Conservation (phyloP, 2,113 vertebrate genomes). For the Eonycteris spelaea region DNA sequence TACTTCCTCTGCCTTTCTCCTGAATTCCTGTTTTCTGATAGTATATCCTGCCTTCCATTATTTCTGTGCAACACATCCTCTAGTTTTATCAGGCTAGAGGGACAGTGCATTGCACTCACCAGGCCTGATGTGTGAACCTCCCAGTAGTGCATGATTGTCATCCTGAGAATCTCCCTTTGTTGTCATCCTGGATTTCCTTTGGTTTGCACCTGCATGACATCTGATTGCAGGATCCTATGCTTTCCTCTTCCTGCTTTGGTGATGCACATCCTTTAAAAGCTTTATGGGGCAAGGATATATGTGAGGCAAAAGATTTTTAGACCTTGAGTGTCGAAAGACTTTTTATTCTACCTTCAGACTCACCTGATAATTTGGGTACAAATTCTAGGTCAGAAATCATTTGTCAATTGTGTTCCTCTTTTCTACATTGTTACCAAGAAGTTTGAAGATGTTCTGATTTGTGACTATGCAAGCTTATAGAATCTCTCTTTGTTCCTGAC, state of each 20-base stretch:
- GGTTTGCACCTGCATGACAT: rapidly evolving
- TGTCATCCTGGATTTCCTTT: not conserved
- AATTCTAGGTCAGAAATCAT: not conserved
- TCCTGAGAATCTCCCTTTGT: not conserved
- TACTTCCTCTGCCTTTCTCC: not conserved
- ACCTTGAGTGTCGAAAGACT: not conserved
- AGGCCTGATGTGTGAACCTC: too few species aligned
- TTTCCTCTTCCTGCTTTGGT: too few species aligned
- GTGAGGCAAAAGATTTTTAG: not conserved
- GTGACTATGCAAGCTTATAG: not conserved
- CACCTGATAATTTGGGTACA: not conserved
- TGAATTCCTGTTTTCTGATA: not conserved
- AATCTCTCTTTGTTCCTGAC: not conserved
- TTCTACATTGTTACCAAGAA: not conserved
- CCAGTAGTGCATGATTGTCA: not conserved
- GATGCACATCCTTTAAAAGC: too few species aligned
- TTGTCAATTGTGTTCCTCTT: not conserved
- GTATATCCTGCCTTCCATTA: rapidly evolving
- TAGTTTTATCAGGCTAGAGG: not conserved
- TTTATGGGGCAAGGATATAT: not conserved
- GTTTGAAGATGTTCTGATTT: not conserved
- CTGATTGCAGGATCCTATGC: too few species aligned
- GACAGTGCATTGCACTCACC: not conserved
- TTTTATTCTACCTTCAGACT: not conserved
- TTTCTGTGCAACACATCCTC: not conserved